Evolutionary conservation across 2,797 vertebrate genomes (phyloP).

Genomic region (Crenichthys baileyi): DNA sequence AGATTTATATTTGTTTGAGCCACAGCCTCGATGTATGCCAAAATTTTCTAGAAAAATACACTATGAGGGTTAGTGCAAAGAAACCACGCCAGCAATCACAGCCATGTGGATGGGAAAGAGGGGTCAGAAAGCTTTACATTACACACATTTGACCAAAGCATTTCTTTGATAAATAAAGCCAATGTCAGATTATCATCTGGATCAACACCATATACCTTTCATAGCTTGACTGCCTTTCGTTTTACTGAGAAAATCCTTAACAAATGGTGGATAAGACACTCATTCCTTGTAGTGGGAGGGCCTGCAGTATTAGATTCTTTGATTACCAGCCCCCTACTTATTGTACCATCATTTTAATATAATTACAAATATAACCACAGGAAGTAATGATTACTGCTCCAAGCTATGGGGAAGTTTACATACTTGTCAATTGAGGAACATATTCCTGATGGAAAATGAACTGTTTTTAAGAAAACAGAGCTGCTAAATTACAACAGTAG

Average conservation of each 20-base stretch:
- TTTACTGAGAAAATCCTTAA: conserved; percentile 63
- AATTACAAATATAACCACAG: conserved; percentile 82
- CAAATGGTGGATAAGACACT: conserved; percentile 21
- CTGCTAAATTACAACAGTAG: conserved; percentile 81
- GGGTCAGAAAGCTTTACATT: conserved; percentile 70
- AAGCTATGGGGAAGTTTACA: conserved; percentile 87
- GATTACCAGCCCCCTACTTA: conserved; percentile 72
- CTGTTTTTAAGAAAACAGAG: conserved; percentile 76
- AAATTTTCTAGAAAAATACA: conserved; percentile 69
- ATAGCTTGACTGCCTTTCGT: conserved; percentile 52
- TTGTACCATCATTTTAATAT: conserved; percentile 63
- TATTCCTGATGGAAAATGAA: conserved; percentile 90
- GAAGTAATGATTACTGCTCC: conserved; percentile 85
- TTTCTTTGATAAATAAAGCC: conserved; percentile 67
- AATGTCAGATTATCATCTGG: conserved; percentile 67
- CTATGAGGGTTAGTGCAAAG: conserved; percentile 58
- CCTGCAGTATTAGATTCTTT: conserved; percentile 68
- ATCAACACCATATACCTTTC: conserved; percentile 64
- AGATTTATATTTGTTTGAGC: conserved; percentile 76
- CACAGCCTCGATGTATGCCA: conserved; percentile 69
- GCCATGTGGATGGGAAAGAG: conserved; percentile 57
- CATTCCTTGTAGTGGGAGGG: conserved; percentile 7
- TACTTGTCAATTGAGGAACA: conserved; percentile 78
- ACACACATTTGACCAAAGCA: conserved; percentile 57
- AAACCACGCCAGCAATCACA: conserved; percentile 55